phyloP scores from a whole-genome alignment of 2,888 invertebrate genomes.

The Abrostola triplasia region DNA sequence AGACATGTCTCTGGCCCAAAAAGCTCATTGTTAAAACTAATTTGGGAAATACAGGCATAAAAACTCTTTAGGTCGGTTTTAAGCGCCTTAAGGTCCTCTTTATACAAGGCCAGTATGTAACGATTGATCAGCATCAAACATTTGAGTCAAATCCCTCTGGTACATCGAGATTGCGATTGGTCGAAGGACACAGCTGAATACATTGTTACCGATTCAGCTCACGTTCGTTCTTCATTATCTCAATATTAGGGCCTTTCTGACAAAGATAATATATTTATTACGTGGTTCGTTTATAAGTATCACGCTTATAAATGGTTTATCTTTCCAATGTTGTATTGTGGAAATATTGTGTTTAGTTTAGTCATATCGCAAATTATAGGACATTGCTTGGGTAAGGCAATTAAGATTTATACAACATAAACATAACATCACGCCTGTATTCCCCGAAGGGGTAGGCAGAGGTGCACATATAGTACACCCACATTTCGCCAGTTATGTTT shows the following conservation, averaged over 20 bases:
- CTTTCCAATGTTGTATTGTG: background rate
- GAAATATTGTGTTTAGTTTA: background rate
- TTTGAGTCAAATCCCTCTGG: background rate
- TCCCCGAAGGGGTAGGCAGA: too few species aligned
- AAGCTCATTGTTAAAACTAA: too few species aligned
- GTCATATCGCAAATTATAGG: background rate
- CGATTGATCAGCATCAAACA: too few species aligned
- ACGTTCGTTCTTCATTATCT: conserved; percentile 45
- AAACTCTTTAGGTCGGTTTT: too few species aligned
- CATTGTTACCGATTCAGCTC: conserved; percentile 36
- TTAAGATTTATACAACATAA: too few species aligned
- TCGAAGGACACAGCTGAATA: conserved; percentile 16
- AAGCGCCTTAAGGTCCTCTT: too few species aligned
- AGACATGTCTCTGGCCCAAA: too few species aligned
- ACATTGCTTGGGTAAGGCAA: background rate
- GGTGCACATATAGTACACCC: too few species aligned
- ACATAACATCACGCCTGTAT: too few species aligned
- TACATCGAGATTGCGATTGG: conserved; percentile 24
- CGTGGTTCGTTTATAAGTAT: conserved; percentile 32
- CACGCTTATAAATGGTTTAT: conserved; percentile 2
- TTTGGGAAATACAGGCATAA: too few species aligned
- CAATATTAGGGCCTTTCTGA: conserved; percentile 26
- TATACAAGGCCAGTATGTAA: too few species aligned
- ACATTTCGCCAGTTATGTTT: too few species aligned
- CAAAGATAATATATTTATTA: conserved; percentile 29